phyloP scores from a whole-genome alignment of 2,797 vertebrate genomes.

The Chelmon rostratus region DNA sequence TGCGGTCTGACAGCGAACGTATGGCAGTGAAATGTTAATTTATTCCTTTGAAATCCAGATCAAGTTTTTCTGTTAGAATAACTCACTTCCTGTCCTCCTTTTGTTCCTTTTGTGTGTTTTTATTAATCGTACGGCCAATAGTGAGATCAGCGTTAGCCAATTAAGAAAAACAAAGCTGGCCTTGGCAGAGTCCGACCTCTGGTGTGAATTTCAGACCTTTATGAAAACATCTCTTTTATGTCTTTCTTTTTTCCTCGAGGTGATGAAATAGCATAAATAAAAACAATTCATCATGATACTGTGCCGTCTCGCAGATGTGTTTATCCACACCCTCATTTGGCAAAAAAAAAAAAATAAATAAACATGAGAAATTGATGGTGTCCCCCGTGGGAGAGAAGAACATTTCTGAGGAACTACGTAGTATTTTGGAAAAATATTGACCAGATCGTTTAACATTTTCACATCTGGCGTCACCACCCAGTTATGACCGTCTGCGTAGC shows the following conservation, averaged over 20 bases:
- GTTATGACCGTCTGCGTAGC: not conserved
- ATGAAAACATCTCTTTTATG: not conserved
- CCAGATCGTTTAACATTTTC: conserved; percentile 27
- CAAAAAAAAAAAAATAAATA: not conserved
- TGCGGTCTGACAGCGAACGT: conserved; percentile 51
- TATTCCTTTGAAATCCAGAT: conserved; percentile 8
- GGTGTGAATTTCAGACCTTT: not conserved
- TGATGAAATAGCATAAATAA: not conserved
- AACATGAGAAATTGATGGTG: not conserved
- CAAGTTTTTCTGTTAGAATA: not conserved
- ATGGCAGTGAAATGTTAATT: conserved; percentile 29
- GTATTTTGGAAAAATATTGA: conserved; percentile 39
- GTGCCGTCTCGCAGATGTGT: not conserved
- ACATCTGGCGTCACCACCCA: conserved; percentile 50
- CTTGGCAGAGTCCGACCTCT: not conserved
- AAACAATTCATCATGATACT: not conserved
- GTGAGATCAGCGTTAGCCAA: not conserved
- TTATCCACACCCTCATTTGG: conserved; percentile 42
- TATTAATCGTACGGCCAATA: not conserved
- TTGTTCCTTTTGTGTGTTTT: not conserved
- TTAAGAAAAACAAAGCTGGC: not conserved
- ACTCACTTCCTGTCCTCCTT: not conserved
- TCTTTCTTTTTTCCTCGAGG: not conserved
- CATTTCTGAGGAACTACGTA: conserved; percentile 12
- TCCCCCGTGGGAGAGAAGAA: conserved; percentile 1